phyloP scores from a whole-genome alignment of 2,797 vertebrate species.

The Acipenser transmontanus region DNA sequence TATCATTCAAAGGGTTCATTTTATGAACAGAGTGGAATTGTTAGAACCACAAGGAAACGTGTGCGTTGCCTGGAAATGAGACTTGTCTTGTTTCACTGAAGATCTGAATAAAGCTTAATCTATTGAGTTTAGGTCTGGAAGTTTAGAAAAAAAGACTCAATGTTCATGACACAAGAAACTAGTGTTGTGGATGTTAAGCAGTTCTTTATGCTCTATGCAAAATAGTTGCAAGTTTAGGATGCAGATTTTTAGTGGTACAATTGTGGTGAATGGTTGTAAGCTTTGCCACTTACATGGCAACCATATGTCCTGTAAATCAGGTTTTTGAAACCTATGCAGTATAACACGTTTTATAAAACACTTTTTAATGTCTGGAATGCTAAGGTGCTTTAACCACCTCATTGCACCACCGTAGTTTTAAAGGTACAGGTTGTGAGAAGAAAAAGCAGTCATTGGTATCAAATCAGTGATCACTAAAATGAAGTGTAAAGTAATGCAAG shows the following conservation, averaged over 20 bases:
- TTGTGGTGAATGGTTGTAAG: no score
- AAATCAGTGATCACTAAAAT: neutral
- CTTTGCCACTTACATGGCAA: no score
- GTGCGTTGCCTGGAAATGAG: neutral
- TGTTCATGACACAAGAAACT: neutral
- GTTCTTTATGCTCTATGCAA: neutral
- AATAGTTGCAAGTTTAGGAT: neutral
- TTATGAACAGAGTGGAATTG: neutral
- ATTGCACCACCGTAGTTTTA: no score
- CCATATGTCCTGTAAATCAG: no score
- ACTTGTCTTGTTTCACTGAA: neutral
- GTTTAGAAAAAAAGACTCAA: neutral
- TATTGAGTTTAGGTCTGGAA: neutral
- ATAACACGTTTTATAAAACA: no score
- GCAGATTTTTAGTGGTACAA: no score
- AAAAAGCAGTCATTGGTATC: neutral
- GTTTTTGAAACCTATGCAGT: no score
- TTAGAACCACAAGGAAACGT: neutral
- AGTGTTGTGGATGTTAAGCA: neutral
- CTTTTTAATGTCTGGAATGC: no score
- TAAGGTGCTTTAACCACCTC: no score
- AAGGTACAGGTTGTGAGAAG: no score
- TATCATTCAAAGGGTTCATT: constrained; percentile 1
- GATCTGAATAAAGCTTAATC: neutral
- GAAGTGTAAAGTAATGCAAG: no score